Conservation (phyloP, 2,113 vertebrate genomes). For the Merops nubicus region DNA sequence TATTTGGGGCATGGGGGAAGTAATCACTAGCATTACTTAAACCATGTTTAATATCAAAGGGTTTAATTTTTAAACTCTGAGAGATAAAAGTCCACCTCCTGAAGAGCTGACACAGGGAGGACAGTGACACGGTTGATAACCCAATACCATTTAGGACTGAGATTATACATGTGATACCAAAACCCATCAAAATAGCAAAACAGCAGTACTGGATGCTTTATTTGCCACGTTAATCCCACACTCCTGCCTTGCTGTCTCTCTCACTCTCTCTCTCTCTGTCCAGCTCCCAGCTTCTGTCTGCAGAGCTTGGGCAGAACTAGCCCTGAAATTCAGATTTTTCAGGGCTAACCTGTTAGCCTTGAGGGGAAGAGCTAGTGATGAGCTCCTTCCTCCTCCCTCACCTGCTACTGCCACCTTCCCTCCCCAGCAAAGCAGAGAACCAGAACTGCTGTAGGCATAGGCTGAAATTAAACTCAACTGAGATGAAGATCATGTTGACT, state of each 20-base stretch:
- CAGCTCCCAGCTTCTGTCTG: neutral
- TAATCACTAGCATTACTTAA: neutral
- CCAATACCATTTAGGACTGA: neutral
- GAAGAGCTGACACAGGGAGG: neutral
- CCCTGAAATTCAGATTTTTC: neutral
- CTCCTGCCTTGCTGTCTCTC: neutral
- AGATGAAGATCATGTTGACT: neutral
- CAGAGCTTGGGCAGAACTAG: neutral
- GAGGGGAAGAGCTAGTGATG: neutral
- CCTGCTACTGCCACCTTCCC: neutral
- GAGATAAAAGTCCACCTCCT: neutral
- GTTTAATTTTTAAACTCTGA: neutral
- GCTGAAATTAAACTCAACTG: neutral
- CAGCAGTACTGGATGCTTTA: neutral
- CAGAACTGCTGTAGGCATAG: neutral
- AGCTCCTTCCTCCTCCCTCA: neutral
- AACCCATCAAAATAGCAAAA: neutral
- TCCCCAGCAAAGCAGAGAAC: neutral
- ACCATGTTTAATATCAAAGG: neutral
- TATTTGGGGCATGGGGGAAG: neutral
- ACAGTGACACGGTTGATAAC: fast-evolving
- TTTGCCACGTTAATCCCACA: neutral
- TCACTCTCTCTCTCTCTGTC: neutral
- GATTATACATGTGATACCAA: neutral
- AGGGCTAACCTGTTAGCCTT: neutral